Base-by-base conservation (phyloP, 2,888 invertebrate species). In the Xestia xanthographa region DNA sequence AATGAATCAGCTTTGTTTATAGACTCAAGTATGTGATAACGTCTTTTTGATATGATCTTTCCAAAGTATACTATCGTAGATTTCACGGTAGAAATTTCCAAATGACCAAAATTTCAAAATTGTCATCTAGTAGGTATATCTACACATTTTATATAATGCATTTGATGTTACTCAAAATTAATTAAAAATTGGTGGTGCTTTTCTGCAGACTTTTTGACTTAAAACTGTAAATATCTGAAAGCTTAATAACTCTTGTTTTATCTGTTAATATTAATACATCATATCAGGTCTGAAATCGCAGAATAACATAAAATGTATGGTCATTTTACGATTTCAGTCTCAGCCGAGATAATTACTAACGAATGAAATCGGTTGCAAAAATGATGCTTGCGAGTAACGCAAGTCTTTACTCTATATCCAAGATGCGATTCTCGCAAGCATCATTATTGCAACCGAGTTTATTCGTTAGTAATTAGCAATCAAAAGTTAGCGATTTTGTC, bases 1-100 rank as follows among this genome's bases (percentile, higher is more conserved):
- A 77, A 82, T 90, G 90, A 91, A 77, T 90, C 86, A 84, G 29
- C 74, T 89, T 88, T 91, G 88, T 90, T 86, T 91, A 85, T 87
- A 77, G 69, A 75, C 45, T 38, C 50, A 66, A 63, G 26, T 69
- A 63, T 74, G 5, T 71, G 79, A 80, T 79, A 83, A 67, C 48
- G 9, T 17, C 41, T 63, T 66, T 67, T 56, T 63, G 53, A 53
- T 78, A 11, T 53, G 34, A 48, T 5, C 2, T 77, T 38, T 22
- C 8, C 6, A 45, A 73, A 45, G n/a, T n/a, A 26, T 2, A 0
- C 41, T 58, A 29, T 26, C n/a, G 26, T 38, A 48, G 45, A 22
- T 29, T 17, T 45, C 22, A 48, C 20, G 48, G 8, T 48, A 20
- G 48, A 1, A 12, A 22, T 26, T 4, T 17, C 5, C 6, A 29